Base-by-base conservation (phyloP, 2,888 invertebrate species). In the Sphaerophoria taeniata region DNA sequence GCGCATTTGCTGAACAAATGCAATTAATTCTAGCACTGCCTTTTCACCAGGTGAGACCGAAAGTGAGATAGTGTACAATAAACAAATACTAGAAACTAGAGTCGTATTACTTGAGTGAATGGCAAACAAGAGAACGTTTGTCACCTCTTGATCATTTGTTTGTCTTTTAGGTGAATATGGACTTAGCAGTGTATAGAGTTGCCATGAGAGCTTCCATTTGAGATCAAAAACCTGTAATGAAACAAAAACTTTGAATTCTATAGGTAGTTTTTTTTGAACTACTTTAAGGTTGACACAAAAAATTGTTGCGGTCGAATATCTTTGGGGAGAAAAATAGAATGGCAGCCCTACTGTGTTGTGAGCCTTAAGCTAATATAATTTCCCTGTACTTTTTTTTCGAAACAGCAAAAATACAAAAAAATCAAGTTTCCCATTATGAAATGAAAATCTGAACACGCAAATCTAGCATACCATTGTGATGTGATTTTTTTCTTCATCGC, bases 361-460 rank as follows among this genome's bases (percentile, higher is more conserved):
- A 79, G 71, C 74, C 67, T 71, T 71, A 43, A 74, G 12, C 43
- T 24, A 24, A 24, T 24, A 24, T 24, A 24, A 24, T 24, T 24
- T 24, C 24, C 24, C 24, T 67, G 7, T 34, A 24, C 6, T 16
- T 34, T 53, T 39, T 56, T 56, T 53, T 76, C 47, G 47, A 53
- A 58, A 33, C 39, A 33, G 49, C 56, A 65, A 72, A 51, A 51
- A 79, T 43, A 16, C 24, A 51, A 24, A 24, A 70, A 70, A 53
- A 53, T 67, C 24, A 53, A 71, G 14, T 69, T 55, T 69, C 56
- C 77, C 86, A 86, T 86, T 86, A 86, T 86, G 86, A 82, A 86
- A 86, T 86, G 86, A 82, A 86, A 86, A 86, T 78, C 82, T 61
- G 74, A 82, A 82, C 86, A 86, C 86, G 86, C 86, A 71, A 86